These are phyloP conservation scores for Dysdera silvatica DNA, from an alignment of 1,140 invertebrate genomes.

Conservation along the genomic window DNA sequence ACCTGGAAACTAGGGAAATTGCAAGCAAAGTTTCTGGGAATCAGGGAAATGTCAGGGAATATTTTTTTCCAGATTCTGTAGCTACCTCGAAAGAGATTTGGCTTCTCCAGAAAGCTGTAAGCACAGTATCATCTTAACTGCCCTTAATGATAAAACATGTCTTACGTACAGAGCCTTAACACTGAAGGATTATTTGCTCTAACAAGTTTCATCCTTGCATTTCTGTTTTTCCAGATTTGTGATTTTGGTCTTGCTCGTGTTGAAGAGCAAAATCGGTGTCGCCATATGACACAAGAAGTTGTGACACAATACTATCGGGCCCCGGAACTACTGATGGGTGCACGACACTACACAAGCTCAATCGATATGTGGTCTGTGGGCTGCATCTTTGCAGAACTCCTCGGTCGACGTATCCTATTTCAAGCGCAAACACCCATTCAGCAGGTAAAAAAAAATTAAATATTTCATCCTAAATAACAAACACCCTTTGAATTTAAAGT, in stretches of 20 bases:
- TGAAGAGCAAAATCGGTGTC: slow-evolving; percentile 81
- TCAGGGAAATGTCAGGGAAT: no score
- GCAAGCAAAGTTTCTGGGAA: no score
- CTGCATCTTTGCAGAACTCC: slow-evolving; percentile 95
- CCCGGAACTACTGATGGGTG: slow-evolving; percentile 96
- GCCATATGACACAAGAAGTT: slow-evolving; percentile 98
- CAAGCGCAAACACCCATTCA: slow-evolving; percentile 91
- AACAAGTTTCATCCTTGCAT: neutral
- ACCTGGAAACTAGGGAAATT: no score
- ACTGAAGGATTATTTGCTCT: neutral
- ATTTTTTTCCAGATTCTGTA: no score
- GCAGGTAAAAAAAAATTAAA: slow-evolving; percentile 67
- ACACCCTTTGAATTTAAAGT: no score
- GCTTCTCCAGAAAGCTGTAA: no score
- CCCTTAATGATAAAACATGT: no score
- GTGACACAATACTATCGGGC: slow-evolving; percentile 98
- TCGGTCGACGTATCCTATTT: slow-evolving; percentile 91
- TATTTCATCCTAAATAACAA: no score
- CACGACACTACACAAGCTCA: slow-evolving; percentile 90
- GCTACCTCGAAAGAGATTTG: no score
- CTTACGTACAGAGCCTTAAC: no score
- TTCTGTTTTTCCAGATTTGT: slow-evolving; percentile 65
- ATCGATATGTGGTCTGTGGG: slow-evolving; percentile 99
- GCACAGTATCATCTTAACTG: no score
- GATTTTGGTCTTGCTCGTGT: slow-evolving; percentile 93